Evolutionary conservation across 2,113 vertebrate species (phyloP).

Genomic region (Hippocampus guttulatus): DNA sequence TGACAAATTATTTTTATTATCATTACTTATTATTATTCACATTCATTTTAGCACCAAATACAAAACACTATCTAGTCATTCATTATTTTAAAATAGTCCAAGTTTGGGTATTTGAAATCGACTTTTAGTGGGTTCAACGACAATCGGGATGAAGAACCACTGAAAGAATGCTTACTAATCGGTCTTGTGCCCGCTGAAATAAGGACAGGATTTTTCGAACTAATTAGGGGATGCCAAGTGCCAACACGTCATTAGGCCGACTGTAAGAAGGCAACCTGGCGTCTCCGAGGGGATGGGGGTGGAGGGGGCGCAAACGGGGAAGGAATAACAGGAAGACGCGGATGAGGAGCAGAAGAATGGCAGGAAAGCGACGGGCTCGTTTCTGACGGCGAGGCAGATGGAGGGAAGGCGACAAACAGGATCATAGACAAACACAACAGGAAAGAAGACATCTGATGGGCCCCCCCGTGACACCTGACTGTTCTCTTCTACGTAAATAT

Average conservation of each 20-base stretch:
- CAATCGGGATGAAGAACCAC: too few relatives aligned
- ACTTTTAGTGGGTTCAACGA: too few relatives aligned
- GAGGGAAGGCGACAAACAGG: conserved; percentile 62
- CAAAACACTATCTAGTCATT: too few relatives aligned
- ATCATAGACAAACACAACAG: conserved; percentile 43
- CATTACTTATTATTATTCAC: too few relatives aligned
- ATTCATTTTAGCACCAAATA: too few relatives aligned
- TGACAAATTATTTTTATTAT: too few relatives aligned
- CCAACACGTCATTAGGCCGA: neutral
- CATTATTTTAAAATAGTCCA: too few relatives aligned
- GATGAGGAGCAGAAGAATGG: conserved; percentile 60
- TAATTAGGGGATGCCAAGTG: neutral
- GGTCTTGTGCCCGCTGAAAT: neutral
- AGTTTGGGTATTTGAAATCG: too few relatives aligned
- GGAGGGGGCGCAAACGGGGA: conserved; percentile 9
- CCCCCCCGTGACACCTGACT: neutral
- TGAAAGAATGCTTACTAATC: too few relatives aligned
- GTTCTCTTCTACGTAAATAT: neutral
- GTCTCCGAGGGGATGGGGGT: conserved; percentile 22
- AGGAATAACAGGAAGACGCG: conserved; percentile 67
- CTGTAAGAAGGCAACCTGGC: conserved; percentile 10
- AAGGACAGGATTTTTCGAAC: neutral
- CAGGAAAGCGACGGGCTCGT: conserved; percentile 64
- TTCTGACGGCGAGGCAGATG: conserved; percentile 46
- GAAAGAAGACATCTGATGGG: conserved; percentile 22